phyloP scores from a whole-genome alignment of 2,888 invertebrate species.

The Morpho deidamia region DNA sequence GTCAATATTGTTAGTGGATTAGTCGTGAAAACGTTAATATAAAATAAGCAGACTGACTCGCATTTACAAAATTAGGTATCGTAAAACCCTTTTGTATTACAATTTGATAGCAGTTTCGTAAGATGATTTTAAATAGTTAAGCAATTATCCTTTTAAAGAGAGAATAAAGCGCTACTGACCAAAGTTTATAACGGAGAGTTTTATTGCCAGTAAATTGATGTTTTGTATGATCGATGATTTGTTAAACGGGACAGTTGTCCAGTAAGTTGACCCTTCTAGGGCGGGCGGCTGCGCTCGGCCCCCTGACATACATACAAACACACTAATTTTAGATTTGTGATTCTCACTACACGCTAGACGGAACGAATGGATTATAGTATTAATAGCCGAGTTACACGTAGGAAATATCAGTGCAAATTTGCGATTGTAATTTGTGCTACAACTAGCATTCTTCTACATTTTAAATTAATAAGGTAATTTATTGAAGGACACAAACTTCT shows the following conservation, averaged over 20 bases:
- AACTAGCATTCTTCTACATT: too few relatives aligned
- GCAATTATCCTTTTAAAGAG: too few relatives aligned
- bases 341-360: constrained; percentile 65
- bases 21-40: too few relatives aligned
- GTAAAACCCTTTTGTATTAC: too few relatives aligned
- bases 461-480: too few relatives aligned
- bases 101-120: too few relatives aligned
- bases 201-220: constrained; percentile 3
- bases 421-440: neutral
- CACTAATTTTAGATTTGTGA: constrained; percentile 67
- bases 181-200: neutral
- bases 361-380: constrained; percentile 57
- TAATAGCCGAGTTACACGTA: constrained; percentile 43
- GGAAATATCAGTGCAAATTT: constrained; percentile 48
- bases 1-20: too few relatives aligned
- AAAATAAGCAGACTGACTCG: too few relatives aligned
- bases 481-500: too few relatives aligned
- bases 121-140: too few relatives aligned
- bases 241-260: constrained; percentile 14
- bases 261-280: constrained; percentile 63
- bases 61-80: too few relatives aligned
- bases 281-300: constrained; percentile 58
- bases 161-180: too few relatives aligned
- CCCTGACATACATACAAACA: constrained; percentile 73
- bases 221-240: neutral